Evolutionary conservation across 1,140 invertebrate genomes (phyloP).

Genomic region (Drosophila ogumai): DNA sequence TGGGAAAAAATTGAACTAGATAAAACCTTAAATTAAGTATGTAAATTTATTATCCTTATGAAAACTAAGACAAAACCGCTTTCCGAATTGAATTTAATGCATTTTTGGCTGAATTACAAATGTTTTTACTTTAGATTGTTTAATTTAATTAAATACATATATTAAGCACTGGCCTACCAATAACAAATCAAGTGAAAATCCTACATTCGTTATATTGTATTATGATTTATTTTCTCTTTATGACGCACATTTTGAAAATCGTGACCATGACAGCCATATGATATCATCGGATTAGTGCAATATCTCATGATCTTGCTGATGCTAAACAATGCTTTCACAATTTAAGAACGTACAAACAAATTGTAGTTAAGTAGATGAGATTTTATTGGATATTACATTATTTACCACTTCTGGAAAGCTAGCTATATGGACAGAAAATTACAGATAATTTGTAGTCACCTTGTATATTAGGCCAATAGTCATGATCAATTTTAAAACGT

Average conservation of each 20-base stretch:
- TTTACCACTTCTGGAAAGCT: background rate
- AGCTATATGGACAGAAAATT: background rate
- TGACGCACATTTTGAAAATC: conserved; percentile 15
- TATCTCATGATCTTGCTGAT: background rate
- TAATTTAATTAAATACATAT: background rate
- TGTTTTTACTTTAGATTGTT: no score
- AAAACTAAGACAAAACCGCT: no score
- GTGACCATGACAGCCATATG: conserved; percentile 1
- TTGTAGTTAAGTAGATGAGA: conserved; percentile 2
- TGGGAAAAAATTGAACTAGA: no score
- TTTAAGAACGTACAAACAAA: conserved; percentile 1
- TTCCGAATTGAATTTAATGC: no score
- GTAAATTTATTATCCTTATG: no score
- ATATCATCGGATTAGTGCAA: conserved; percentile 17
- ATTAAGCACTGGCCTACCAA: background rate
- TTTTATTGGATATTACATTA: background rate
- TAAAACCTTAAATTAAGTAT: no score
- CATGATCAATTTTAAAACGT: background rate
- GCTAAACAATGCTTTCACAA: conserved; percentile 8
- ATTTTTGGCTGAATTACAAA: no score
- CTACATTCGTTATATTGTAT: background rate
- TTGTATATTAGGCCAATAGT: background rate
- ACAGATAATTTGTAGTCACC: background rate
- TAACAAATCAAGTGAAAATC: background rate
- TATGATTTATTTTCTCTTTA: background rate